phyloP scores from a whole-genome alignment of 2,888 invertebrate genomes.

The Hirtodrosophila duncani region DNA sequence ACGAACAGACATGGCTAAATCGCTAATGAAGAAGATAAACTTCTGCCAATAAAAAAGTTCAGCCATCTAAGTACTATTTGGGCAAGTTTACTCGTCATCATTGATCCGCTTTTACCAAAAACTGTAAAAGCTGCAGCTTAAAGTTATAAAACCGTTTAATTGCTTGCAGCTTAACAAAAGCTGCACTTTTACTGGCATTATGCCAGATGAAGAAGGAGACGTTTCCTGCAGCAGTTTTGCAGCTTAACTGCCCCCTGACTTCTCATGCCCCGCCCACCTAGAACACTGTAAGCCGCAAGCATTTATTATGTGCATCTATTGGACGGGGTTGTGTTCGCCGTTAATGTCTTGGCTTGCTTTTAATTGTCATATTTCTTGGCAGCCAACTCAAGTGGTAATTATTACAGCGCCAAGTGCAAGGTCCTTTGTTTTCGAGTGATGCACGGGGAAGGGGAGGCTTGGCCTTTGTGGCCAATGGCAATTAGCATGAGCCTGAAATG shows the following conservation, averaged over 20 bases:
- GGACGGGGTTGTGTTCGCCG: too few species aligned
- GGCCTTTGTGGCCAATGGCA: slow-evolving; percentile 18
- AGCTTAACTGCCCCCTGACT: too few species aligned
- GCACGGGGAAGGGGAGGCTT: slow-evolving; percentile 16
- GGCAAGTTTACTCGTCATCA: too few species aligned
- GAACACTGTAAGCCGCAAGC: too few species aligned
- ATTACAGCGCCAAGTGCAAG: slow-evolving; percentile 60
- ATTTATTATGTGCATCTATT: too few species aligned
- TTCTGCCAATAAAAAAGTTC: too few species aligned
- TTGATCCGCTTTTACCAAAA: too few species aligned
- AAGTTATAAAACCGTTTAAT: slow-evolving; percentile 40
- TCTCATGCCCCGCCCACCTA: too few species aligned
- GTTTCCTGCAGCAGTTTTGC: too few species aligned
- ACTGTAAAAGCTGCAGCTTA: slow-evolving; percentile 7
- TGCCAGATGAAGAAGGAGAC: background rate
- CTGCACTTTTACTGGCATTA: slow-evolving; percentile 10
- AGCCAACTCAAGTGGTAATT: slow-evolving; percentile 50
- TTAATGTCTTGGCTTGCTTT: slow-evolving; percentile 17
- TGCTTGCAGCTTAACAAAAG: slow-evolving; percentile 28
- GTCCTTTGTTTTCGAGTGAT: slow-evolving; percentile 26
- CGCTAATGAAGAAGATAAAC: too few species aligned
- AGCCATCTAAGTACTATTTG: too few species aligned
- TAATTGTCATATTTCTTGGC: slow-evolving; percentile 59
- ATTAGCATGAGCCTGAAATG: slow-evolving; percentile 40
- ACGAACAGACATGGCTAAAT: too few species aligned